Evolutionary conservation across 2,113 vertebrate species (phyloP).

Genomic region (Peromyscus leucopus): DNA sequence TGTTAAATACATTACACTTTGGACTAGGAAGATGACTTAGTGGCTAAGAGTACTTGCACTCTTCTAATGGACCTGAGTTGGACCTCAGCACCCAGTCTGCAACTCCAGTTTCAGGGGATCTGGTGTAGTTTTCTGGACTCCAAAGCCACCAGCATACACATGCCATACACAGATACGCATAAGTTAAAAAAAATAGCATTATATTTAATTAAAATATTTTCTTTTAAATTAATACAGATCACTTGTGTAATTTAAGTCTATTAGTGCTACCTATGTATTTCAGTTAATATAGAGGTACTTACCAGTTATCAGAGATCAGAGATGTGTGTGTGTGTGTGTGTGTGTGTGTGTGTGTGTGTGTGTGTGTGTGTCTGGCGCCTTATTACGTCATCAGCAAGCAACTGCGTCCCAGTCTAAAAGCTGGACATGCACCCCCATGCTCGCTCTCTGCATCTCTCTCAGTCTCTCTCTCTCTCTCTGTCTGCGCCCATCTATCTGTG

Average conservation of each 20-base stretch:
- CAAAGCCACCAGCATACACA: not conserved
- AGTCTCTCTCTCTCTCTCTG: too few species aligned
- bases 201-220: not conserved
- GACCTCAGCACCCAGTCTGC: not conserved
- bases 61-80: not conserved
- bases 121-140: not conserved
- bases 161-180: not conserved
- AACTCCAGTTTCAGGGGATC: not conserved
- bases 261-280: not conserved
- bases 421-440: too few species aligned
- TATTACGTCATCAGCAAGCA: too few species aligned
- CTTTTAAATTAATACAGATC: not conserved
- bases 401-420: too few species aligned
- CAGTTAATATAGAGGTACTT: not conserved
- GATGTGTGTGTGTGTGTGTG: not conserved
- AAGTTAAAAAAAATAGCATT: not conserved
- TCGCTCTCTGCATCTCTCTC: too few species aligned
- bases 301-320: not conserved
- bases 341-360: not conserved
- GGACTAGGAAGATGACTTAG: not conserved
- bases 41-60: not conserved
- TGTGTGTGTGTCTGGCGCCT: not conserved
- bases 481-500: too few species aligned
- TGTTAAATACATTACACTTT: not conserved
- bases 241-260: not conserved